phyloP scores from a whole-genome alignment of 2,113 vertebrate genomes.

The Harpagus bidentatus region DNA sequence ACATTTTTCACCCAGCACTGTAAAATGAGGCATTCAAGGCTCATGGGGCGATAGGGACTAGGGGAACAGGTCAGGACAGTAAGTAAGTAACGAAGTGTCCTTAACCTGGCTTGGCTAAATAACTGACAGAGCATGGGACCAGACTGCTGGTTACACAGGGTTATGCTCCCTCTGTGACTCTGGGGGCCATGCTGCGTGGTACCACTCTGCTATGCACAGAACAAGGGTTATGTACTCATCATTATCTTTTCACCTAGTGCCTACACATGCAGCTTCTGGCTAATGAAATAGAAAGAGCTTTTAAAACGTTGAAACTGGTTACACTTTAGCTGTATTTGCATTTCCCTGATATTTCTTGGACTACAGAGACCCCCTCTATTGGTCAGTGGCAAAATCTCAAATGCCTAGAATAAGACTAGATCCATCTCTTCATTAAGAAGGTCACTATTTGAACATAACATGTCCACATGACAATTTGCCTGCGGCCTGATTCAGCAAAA shows the following conservation, averaged over 20 bases:
- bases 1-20: neutral
- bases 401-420: neutral
- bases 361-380: neutral
- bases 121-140: neutral
- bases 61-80: neutral
- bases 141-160: neutral
- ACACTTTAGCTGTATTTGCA: neutral
- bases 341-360: neutral
- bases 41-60: neutral
- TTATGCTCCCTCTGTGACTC: neutral
- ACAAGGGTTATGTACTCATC: fast-evolving
- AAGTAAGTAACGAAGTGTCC: neutral
- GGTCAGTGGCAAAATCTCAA: neutral
- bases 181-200: fast-evolving
- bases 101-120: neutral
- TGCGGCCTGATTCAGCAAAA: neutral
- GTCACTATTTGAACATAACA: neutral
- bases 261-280: neutral
- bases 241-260: neutral
- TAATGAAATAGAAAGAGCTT: neutral
- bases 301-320: neutral
- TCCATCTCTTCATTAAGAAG: neutral
- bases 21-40: fast-evolving
- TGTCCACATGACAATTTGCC: neutral
- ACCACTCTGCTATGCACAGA: neutral